Base-by-base conservation (phyloP, 2,888 invertebrate species). In the Xylocampa areola region DNA sequence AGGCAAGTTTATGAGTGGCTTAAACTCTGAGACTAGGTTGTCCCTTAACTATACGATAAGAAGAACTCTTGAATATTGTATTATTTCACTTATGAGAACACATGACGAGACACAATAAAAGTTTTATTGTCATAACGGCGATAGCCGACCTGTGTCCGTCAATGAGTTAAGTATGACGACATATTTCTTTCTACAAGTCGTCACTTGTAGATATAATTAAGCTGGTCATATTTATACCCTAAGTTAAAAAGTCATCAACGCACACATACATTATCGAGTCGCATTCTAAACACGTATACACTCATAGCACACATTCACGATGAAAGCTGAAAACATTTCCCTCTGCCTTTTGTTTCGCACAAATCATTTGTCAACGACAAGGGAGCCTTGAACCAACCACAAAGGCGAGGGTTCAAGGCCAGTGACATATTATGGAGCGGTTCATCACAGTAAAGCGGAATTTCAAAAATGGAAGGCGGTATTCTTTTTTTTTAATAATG, bases 341-440 rank as follows among this genome's bases (percentile, higher is more conserved):
- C 59, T 52, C 40, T 37, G 59, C 48, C 73, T 68, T 74, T 82
- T 84, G 82, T 82, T 81, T 79, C 58, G 49, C 45, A 68, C 62
- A 68, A 74, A 68, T 79, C 81, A 84, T 84, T 84, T 82, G 73
- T 85, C 84, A 84, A 74, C 71, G 85, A 77, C 81, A 80, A 58
- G 54, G 64, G 50, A 45, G 32, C 77, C 72, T 68, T 71, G 66
- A 71, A 71, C 30, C 41, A 39, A 32, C 52, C 41, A 61, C 61
- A 75, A 68, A 59, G 47, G 52, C 44, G 19, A 39, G 14, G 40
- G 75, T 76, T 80, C 82, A 82, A 78, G 82, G 79, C 8, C 71
- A 51, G 21, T 17, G 17, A 49, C 37, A 11, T 50, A 48, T 45
- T 54, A 35, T 44, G 29, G 47, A 63, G 45, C 61, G 36, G 49